A percentile compares a stretch with the other conserved stretches of the same genome.
phyloP scores from a whole-genome alignment of 2,113 vertebrate species.

The Silurus asotus region DNA sequence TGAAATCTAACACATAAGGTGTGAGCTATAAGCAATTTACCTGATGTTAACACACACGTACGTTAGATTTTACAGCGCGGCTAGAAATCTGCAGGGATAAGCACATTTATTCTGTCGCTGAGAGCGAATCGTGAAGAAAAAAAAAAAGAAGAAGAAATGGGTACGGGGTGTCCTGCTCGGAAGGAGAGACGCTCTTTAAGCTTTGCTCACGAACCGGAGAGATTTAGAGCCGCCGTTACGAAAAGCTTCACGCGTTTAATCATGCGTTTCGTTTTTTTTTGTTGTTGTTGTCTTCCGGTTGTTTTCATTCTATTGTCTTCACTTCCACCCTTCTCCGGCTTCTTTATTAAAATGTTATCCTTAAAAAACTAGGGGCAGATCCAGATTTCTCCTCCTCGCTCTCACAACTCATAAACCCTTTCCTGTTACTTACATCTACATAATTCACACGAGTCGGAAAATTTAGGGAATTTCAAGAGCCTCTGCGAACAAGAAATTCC shows the following conservation, averaged over 20 bases:
- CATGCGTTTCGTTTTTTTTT: constrained; percentile 20
- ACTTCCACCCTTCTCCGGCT: not conserved
- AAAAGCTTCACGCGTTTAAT: constrained; percentile 42
- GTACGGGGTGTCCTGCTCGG: not conserved
- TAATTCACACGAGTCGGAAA: not conserved
- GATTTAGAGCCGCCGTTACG: constrained; percentile 41
- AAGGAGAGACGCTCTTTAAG: constrained; percentile 41
- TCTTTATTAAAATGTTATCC: not conserved
- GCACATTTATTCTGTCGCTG: constrained; percentile 45
- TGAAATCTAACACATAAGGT: constrained; percentile 47
- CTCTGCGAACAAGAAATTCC: not conserved
- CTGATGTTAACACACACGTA: constrained; percentile 52
- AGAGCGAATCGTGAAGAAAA: constrained; percentile 41
- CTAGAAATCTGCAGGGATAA: constrained; percentile 46
- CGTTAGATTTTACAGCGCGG: constrained; percentile 38
- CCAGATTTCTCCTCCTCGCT: not conserved
- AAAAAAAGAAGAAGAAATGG: constrained; percentile 7
- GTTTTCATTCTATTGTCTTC: not conserved
- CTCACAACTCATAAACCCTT: not conserved
- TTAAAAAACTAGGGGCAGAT: not conserved
- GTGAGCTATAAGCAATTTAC: constrained; percentile 53
- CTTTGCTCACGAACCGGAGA: constrained; percentile 32
- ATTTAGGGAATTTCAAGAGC: not conserved
- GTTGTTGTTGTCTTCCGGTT: not conserved
- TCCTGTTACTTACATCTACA: not conserved